These are phyloP conservation scores for Andricus curvator DNA, from an alignment of 2,888 invertebrate species.

Conservation along the genomic window DNA sequence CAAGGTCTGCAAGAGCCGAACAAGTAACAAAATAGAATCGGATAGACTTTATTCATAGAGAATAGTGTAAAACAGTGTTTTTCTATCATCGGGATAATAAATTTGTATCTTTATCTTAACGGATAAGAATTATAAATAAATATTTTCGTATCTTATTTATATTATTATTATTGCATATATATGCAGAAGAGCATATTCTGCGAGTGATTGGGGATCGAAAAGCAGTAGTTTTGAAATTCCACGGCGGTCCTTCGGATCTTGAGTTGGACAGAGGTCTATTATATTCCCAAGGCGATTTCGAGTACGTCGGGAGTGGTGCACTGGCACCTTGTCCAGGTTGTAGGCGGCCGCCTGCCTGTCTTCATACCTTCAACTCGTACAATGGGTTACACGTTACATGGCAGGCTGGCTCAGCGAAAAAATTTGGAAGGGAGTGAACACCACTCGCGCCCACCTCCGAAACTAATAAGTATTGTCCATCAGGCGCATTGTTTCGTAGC, in stretches of 20 bases:
- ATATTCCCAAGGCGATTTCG: conserved; percentile 12
- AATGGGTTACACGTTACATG: conserved; percentile 8
- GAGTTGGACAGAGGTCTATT: neutral
- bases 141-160: no score
- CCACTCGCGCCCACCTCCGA: conserved; percentile 67
- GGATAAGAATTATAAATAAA: no score
- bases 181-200: neutral
- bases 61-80: no score
- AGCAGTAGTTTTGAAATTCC: neutral
- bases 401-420: neutral
- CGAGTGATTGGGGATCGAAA: neutral
- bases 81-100: no score
- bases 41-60: no score
- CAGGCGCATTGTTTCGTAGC: conserved; percentile 69
- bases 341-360: conserved; percentile 14
- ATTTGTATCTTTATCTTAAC: no score
- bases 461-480: conserved; percentile 72
- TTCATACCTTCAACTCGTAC: conserved; percentile 25
- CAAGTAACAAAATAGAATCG: no score
- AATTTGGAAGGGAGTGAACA: conserved; percentile 26
- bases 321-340: conserved; percentile 24
- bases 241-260: neutral
- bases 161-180: no score
- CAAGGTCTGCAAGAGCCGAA: no score
- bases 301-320: conserved; percentile 12